Evolutionary conservation across 1,140 invertebrate genomes (phyloP), one percentile per base, ranked within the genome.

Genomic region (Wiebesia pumilae): DNA sequence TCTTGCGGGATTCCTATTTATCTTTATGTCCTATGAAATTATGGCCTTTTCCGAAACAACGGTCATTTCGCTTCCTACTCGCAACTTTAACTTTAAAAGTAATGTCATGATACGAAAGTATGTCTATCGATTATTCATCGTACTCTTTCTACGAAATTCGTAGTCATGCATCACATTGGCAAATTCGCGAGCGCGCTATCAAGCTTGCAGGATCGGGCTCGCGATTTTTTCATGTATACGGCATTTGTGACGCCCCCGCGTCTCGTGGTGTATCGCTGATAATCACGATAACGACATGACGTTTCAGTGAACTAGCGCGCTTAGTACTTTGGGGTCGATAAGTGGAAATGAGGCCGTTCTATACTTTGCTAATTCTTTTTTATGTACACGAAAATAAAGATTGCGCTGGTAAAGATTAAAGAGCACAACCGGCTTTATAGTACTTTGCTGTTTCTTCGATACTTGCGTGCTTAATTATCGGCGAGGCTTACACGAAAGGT

Each of bases 341-440:
- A 87, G 81, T 83, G 75, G 75, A 84, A 87, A 87, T 67, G 82
- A 84, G 82, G 82, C 77, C 86, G 81, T 84, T 78, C 84, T 83
- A 81, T 87, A 87, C 69, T 87, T 81, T 81, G 77, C 82, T 87
- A 84, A 84, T 84, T 84, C 86, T 80, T 87, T 87, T 83, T 80
- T 79, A 83, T 83, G 81, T 58, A 73, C 80, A 86, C 69, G 81
- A 86, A 83, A 86, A 58, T 85, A 81, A 85, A 85, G 79, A 81
- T 86, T 73, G 81, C 69, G 75, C 85, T 86, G 58, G 81, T 78
- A 79, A 54, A 86, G 85, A 86, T 83, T 86, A 83, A 86, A 86
- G 69, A 82, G 84, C 62, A 33, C 84, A 65, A 16, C 75, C 58
- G 84, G 58, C 77, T 71, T 80, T 85, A 85, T 80, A 80, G 73